phyloP scores from a whole-genome alignment of 2,888 invertebrate species.

The Lacanobia oleracea region DNA sequence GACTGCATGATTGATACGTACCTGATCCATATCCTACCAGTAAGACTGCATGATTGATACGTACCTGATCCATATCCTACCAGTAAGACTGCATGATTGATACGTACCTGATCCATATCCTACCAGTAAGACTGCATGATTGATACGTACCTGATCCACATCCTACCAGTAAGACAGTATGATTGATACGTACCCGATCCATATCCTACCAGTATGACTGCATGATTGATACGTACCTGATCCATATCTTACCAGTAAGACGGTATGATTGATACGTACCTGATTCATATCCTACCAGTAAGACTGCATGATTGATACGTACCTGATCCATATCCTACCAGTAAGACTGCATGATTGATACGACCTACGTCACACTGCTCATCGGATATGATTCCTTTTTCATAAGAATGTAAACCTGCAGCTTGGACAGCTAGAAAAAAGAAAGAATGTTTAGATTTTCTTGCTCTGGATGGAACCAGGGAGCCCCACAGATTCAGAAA shows the following conservation, averaged over 20 bases:
- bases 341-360: conserved; percentile 4
- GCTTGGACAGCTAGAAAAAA: conserved; percentile 9
- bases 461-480: no score
- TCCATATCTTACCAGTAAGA: conserved; percentile 40
- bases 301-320: background rate
- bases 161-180: conserved; percentile 32
- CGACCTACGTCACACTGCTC: fast-evolving
- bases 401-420: fast-evolving
- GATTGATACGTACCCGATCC: background rate
- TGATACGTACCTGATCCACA: conserved; percentile 6
- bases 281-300: no score
- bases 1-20: background rate
- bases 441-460: background rate
- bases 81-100: conserved; percentile 21
- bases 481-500: no score
- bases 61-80: conserved; percentile 38
- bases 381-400: background rate
- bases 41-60: background rate
- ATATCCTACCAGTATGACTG: conserved; percentile 36
- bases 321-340: conserved; percentile 43
- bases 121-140: conserved; percentile 26
- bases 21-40: conserved; percentile 40
- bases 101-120: conserved; percentile 19
- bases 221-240: background rate
- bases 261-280: background rate